Evolutionary conservation across 2,888 invertebrate species (phyloP).

Genomic region (Lapara coniferarum): DNA sequence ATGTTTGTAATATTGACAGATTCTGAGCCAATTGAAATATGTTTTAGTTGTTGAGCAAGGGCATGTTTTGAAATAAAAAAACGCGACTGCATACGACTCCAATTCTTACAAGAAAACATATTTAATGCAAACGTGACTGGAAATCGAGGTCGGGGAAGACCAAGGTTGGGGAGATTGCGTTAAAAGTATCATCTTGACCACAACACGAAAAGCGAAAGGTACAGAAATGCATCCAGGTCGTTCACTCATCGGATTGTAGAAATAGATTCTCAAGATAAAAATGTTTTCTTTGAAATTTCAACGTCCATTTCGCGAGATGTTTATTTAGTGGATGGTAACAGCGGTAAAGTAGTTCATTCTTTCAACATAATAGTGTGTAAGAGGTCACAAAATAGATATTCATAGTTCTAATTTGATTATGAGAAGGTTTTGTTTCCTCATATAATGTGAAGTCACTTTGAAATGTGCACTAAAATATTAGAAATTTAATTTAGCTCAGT

Average conservation of each 20-base stretch:
- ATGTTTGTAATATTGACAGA: neutral
- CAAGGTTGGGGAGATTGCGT: slow-evolving; percentile 18
- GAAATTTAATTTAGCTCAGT: no score
- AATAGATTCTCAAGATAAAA: neutral
- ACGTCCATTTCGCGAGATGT: neutral
- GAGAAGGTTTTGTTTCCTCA: no score
- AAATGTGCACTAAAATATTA: no score
- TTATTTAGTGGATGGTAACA: neutral
- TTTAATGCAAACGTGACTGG: slow-evolving; percentile 8
- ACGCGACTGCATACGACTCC: neutral
- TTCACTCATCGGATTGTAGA: neutral
- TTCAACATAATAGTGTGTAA: neutral
- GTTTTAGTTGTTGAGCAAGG: neutral
- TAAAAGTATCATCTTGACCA: slow-evolving; percentile 12
- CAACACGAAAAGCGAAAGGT: slow-evolving; percentile 13
- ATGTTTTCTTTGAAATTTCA: neutral
- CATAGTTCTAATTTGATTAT: no score
- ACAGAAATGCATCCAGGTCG: neutral
- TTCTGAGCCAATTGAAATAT: neutral
- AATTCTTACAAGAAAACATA: slow-evolving; percentile 17
- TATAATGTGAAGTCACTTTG: no score
- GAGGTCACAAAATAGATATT: neutral
- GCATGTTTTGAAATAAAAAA: neutral
- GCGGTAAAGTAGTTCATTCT: neutral
- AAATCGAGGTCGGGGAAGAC: slow-evolving; percentile 13